A percentile compares a stretch with the other conserved stretches of the same genome.
Evolutionary conservation across 1,140 invertebrate species (phyloP).

Genomic region (Subanguina moxae): DNA sequence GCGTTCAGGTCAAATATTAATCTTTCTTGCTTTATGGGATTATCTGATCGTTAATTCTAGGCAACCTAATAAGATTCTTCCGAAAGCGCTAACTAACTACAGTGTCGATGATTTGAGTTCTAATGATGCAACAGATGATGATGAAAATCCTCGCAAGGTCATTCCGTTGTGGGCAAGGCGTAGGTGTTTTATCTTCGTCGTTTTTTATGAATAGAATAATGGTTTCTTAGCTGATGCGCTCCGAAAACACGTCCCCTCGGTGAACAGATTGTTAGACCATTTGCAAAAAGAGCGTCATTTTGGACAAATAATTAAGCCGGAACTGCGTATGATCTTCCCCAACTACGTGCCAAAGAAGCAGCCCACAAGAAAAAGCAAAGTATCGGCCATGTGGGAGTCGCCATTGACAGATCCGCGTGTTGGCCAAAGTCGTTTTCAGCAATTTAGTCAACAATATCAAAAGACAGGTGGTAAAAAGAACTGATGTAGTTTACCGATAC

Average conservation of each 20-base stretch:
- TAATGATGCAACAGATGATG: not conserved
- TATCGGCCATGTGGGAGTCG: not conserved
- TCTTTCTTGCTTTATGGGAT: not conserved
- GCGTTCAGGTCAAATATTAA: too few relatives aligned
- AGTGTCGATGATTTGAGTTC: not conserved
- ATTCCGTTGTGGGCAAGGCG: not conserved
- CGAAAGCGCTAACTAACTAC: not conserved
- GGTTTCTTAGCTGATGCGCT: not conserved
- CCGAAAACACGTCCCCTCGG: not conserved
- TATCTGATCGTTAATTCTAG: not conserved
- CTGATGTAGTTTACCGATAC: too few relatives aligned
- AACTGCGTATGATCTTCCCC: not conserved
- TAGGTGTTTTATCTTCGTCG: not conserved
- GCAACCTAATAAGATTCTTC: not conserved
- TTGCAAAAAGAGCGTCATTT: not conserved
- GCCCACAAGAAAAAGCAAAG: not conserved
- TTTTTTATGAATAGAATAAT: not conserved
- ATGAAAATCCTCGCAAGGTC: not conserved
- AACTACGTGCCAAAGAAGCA: not conserved
- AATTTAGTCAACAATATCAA: too few relatives aligned
- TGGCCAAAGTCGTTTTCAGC: slow-evolving; percentile 6
- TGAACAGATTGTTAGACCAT: not conserved
- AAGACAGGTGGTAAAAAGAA: too few relatives aligned
- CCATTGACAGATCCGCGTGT: not conserved
- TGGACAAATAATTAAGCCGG: not conserved